Evolutionary conservation across 2,113 vertebrate species (phyloP).

Genomic region (Rhodinocichla rosea): DNA sequence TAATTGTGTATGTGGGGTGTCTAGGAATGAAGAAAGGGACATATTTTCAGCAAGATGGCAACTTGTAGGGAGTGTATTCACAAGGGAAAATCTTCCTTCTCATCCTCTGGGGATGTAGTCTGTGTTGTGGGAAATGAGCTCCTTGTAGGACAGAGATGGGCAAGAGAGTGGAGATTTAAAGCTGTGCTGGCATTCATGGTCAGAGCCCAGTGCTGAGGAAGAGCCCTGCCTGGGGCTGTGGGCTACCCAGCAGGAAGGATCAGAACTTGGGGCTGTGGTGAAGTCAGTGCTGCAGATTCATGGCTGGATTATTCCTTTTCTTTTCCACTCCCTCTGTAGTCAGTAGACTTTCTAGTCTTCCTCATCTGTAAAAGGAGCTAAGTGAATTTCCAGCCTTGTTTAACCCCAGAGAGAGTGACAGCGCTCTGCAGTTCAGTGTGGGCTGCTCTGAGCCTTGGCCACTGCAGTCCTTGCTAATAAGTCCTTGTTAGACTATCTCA

Average conservation of each 20-base stretch:
- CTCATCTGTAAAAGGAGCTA: background rate
- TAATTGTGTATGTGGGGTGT: background rate
- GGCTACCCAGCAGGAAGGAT: background rate
- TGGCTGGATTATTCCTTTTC: background rate
- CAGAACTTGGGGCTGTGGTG: background rate
- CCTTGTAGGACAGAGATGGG: background rate
- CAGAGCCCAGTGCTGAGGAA: background rate
- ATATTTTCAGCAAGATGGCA: background rate
- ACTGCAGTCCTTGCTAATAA: background rate
- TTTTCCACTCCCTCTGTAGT: background rate
- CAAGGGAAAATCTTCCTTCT: background rate
- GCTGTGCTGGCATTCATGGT: background rate
- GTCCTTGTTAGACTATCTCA: background rate
- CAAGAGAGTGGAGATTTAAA: background rate
- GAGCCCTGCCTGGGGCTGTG: too few relatives aligned
- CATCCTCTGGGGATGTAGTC: background rate
- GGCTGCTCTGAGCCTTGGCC: background rate
- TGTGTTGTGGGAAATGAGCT: background rate
- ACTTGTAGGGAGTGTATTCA: background rate
- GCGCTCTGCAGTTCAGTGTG: background rate
- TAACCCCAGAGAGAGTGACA: background rate
- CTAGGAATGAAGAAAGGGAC: background rate
- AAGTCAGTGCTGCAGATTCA: background rate
- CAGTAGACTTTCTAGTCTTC: background rate
- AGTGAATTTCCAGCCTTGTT: background rate